Percentiles rank a stretch among this genome's conserved stretches.
Conservation (phyloP, 2,888 invertebrate species). For the Desoria tigrina region DNA sequence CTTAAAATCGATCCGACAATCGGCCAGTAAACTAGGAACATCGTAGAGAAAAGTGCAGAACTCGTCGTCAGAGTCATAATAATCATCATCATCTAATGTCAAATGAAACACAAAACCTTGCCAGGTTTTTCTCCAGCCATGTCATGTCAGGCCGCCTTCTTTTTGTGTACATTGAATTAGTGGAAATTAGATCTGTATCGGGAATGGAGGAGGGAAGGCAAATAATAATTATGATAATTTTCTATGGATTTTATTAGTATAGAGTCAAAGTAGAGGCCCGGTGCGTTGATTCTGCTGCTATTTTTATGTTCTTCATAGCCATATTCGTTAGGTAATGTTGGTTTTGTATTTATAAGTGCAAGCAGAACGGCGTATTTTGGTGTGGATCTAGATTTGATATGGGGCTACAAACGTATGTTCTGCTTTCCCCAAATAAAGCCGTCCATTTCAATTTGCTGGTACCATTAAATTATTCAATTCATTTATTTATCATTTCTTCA, state of each 20-base stretch:
- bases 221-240: conserved; percentile 22
- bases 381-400: too few relatives aligned
- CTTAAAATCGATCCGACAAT: too few relatives aligned
- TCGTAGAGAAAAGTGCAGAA: too few relatives aligned
- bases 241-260: conserved; percentile 14
- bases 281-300: too few relatives aligned
- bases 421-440: neutral
- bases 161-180: conserved; percentile 19
- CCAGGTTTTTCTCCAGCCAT: neutral
- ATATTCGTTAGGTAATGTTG: too few relatives aligned
- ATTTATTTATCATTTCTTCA: conserved; percentile 11
- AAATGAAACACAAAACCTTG: conserved; percentile 3
- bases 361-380: too few relatives aligned
- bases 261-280: neutral
- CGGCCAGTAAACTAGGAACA: too few relatives aligned
- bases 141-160: neutral
- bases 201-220: conserved; percentile 10
- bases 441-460: conserved; percentile 8
- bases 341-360: too few relatives aligned
- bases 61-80: conserved; percentile 2
- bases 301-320: too few relatives aligned
- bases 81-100: conserved; percentile 6
- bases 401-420: too few relatives aligned
- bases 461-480: conserved; percentile 10
- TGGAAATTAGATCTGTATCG: conserved; percentile 23